Evolutionary conservation across 2,113 vertebrate species (phyloP), one percentile per base, ranked within the genome.

Genomic region (Excalfactoria chinensis): DNA sequence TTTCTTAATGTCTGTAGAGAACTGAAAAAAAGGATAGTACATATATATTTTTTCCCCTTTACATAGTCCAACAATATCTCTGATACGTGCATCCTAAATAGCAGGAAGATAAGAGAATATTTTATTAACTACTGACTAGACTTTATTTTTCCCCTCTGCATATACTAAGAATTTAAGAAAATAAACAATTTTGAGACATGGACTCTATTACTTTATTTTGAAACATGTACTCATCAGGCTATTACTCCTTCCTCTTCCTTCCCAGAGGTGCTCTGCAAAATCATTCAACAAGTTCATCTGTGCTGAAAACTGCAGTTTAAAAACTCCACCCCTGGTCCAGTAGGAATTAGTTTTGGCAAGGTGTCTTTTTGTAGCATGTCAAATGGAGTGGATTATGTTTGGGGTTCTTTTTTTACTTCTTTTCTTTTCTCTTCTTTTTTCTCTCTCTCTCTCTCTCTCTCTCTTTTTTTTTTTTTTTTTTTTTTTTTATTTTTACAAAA

Each of bases 91-190:
- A 75, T 73, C 48, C 35, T 84, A 19, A 84, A 40, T n/a, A 71
- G 12, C 35, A 75, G 7, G 12, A 23, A 16, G 5, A 55, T 67
- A 56, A 73, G 35, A 66, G 11, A 84, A 72, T 37, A 7, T 68
- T 1, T 51, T 77, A 37, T 16, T 89, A 89, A 32, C 19, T 71
- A 46, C 46, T 37, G 81, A 9, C 25, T 63, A 55, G 37, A 22
- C 8, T 48, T 53, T 72, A 37, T 48, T 11, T 40, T 37, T 56
- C 4, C 16, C 9, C n/a, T 77, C 88, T 86, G n/a, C 30, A 22
- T 88, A 59, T 69, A 51, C 25, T 81, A 51, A 80, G 49, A 79
- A 73, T 58, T 81, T 41, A 76, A 86, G 60, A 53, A 78, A 84
- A 84, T 22, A 82, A 70, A 64, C 23, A 34, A 9, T 41, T 34